phyloP scores from a whole-genome alignment of 2,113 vertebrate species.

The Malurus melanocephalus region DNA sequence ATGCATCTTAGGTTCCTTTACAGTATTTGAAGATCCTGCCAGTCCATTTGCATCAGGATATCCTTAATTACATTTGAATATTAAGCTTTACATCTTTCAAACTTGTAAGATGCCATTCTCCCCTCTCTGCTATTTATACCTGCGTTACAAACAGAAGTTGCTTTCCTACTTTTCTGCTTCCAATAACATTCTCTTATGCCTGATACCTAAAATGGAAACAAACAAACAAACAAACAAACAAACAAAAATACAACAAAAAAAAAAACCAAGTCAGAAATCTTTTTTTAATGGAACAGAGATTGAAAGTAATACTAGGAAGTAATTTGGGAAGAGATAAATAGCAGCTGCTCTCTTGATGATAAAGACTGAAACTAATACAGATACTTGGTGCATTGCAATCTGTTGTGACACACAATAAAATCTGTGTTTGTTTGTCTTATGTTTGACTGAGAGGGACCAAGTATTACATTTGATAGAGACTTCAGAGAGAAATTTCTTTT shows the following conservation, averaged over 20 bases:
- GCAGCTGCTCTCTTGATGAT: slow-evolving; percentile 25
- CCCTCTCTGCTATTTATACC: neutral
- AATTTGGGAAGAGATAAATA: slow-evolving; percentile 41
- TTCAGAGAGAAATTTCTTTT: neutral
- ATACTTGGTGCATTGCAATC: neutral
- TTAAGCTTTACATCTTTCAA: neutral
- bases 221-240: neutral
- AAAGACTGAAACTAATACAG: slow-evolving; percentile 19
- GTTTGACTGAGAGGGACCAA: neutral
- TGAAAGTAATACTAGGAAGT: slow-evolving; percentile 16
- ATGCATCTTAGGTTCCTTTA: neutral
- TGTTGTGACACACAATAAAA: neutral
- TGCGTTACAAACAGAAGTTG: neutral
- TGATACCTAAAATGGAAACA: neutral
- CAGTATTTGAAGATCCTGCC: neutral
- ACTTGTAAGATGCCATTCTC: neutral
- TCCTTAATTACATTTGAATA: neutral
- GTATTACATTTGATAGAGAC: neutral
- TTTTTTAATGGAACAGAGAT: neutral
- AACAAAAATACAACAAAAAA: neutral
- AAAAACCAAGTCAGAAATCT: neutral
- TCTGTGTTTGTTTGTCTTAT: neutral
- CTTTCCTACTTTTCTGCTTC: neutral
- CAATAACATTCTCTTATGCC: neutral
- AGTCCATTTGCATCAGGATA: neutral